These are phyloP conservation scores for Microctenopoma lineatum DNA, from an alignment of 2,797 vertebrate species.

Conservation along the genomic window DNA sequence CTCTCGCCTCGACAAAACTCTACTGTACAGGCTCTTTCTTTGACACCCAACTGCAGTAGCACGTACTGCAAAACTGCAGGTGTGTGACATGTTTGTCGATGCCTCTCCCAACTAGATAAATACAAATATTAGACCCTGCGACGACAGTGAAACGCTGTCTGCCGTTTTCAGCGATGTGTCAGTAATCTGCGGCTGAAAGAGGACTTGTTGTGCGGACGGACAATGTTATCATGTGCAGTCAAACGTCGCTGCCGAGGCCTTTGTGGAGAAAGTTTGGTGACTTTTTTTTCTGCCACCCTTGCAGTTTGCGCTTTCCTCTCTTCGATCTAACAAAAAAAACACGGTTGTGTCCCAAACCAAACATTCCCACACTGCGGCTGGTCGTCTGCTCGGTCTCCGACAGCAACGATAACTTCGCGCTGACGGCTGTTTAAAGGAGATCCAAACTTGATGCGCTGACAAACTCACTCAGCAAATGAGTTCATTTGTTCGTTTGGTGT, in stretches of 20 bases:
- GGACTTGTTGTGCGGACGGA: constrained; percentile 68
- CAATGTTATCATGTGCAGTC: constrained; percentile 72
- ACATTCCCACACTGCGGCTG: constrained; percentile 95
- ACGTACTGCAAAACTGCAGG: constrained; percentile 76
- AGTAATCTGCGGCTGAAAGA: constrained; percentile 74
- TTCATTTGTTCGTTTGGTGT: constrained; percentile 30
- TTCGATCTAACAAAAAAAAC: constrained; percentile 92
- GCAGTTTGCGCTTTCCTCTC: constrained; percentile 75
- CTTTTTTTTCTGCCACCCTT: constrained; percentile 78
- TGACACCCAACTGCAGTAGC: constrained; percentile 74
- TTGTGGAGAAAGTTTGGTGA: constrained; percentile 69
- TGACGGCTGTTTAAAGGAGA: constrained; percentile 74
- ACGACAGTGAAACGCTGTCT: constrained; percentile 58
- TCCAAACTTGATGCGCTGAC: constrained; percentile 43
- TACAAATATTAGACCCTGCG: constrained; percentile 74
- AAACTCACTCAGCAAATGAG: constrained; percentile 15
- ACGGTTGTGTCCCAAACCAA: constrained; percentile 95
- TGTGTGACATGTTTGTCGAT: constrained; percentile 80
- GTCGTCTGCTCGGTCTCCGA: constrained; percentile 85
- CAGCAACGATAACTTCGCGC: constrained; percentile 78
- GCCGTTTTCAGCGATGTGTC: constrained; percentile 65
- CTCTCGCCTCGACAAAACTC: constrained; percentile 76
- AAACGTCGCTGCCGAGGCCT: constrained; percentile 67
- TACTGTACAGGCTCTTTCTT: constrained; percentile 72
- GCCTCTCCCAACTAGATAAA: constrained; percentile 73